Evolutionary conservation across 2,888 invertebrate species (phyloP).

Genomic region (Hololepta plana): DNA sequence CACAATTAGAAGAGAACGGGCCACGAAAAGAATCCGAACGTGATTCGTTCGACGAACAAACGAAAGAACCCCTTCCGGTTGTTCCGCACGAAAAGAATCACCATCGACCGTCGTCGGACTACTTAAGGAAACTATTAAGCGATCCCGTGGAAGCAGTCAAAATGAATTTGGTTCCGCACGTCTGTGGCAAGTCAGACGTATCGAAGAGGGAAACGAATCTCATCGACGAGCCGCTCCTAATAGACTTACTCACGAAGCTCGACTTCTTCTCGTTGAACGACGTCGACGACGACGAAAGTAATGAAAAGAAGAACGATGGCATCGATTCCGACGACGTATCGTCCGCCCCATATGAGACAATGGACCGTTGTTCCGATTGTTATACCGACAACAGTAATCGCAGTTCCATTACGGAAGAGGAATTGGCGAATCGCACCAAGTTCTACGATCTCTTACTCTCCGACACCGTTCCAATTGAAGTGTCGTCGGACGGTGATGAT

Average conservation of each 20-base stretch:
- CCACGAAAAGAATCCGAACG: too few relatives aligned
- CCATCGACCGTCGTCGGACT: too few relatives aligned
- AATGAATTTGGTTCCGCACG: slow-evolving; percentile 56
- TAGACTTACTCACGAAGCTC: too few relatives aligned
- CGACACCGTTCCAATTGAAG: slow-evolving; percentile 49
- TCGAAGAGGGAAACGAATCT: slow-evolving; percentile 36
- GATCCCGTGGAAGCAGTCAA: slow-evolving; percentile 64
- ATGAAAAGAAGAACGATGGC: too few relatives aligned
- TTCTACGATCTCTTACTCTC: slow-evolving; percentile 59
- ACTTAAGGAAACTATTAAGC: slow-evolving; percentile 39
- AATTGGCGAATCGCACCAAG: slow-evolving; percentile 42
- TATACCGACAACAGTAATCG: slow-evolving; percentile 40
- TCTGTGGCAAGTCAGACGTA: slow-evolving; percentile 44
- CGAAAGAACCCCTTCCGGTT: too few relatives aligned
- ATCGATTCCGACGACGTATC: slow-evolving; percentile 31
- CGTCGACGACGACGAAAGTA: slow-evolving; percentile 22
- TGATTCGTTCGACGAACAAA: too few relatives aligned
- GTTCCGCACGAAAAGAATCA: too few relatives aligned
- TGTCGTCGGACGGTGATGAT: slow-evolving; percentile 40
- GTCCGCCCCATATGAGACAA: slow-evolving; percentile 57
- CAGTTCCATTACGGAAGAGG: slow-evolving; percentile 37
- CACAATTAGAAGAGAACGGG: too few relatives aligned
- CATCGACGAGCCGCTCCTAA: slow-evolving; percentile 44
- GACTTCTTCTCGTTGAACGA: too few relatives aligned
- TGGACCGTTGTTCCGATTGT: slow-evolving; percentile 56